A percentile compares a stretch with the other conserved stretches of the same genome.
These are phyloP conservation scores for Eciton burchellii DNA, from an alignment of 1,140 invertebrate genomes.

Conservation along the genomic window DNA sequence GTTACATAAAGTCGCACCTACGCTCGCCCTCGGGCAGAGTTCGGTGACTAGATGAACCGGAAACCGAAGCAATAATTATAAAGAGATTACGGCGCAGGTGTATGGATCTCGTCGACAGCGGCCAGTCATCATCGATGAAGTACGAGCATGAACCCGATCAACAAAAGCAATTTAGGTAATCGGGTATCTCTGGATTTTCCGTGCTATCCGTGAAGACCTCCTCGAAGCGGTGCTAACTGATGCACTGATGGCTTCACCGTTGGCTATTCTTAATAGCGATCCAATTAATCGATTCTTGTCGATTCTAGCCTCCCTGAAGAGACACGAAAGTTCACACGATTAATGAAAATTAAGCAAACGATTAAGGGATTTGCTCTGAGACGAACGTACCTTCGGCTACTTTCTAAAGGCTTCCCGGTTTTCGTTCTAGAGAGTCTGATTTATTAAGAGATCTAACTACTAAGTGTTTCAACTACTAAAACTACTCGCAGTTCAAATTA, in stretches of 20 bases:
- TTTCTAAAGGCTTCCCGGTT: neutral
- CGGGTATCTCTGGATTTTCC: neutral
- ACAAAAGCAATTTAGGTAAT: constrained; percentile 3
- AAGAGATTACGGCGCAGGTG: neutral
- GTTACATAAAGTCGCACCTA: constrained; percentile 95
- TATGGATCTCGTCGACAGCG: neutral
- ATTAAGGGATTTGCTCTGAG: neutral
- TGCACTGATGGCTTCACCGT: neutral
- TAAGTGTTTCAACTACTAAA: neutral
- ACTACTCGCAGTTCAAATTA: neutral
- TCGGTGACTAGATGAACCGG: constrained; percentile 87
- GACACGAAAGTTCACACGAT: neutral
- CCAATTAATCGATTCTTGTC: neutral
- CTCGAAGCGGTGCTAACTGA: constrained; percentile 1
- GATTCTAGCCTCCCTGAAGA: neutral
- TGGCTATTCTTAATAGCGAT: neutral
- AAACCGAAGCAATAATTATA: constrained; percentile 40
- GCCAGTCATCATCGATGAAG: neutral
- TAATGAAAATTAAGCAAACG: constrained; percentile 7
- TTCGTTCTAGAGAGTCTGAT: neutral
- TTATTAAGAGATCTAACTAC: constrained; percentile 2
- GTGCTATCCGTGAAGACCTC: neutral
- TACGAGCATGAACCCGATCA: constrained; percentile 15
- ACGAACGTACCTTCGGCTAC: neutral
- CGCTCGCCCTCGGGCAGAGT: constrained; percentile 94